Percentiles rank a stretch among this genome's conserved stretches.
Conservation (phyloP, 1,140 invertebrate genomes). For the Acromyrmex echinatior region DNA sequence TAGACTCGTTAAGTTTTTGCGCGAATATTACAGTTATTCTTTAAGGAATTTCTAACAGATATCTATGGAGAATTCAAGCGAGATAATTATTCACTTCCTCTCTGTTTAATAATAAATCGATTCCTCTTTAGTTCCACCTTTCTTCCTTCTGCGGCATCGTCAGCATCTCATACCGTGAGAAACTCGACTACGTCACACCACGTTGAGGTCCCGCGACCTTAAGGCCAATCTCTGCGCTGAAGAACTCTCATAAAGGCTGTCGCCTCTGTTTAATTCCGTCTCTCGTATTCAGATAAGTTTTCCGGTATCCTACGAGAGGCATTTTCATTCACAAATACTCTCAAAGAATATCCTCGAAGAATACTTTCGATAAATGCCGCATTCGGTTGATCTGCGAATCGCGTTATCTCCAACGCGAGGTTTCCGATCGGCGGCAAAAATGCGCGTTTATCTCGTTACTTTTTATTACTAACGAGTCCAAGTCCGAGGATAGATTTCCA, state of each 20-base stretch:
- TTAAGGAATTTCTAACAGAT: conserved; percentile 2
- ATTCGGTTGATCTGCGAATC: neutral
- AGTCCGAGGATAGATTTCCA: conserved; percentile 1
- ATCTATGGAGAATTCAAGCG: neutral
- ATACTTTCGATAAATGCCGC: neutral
- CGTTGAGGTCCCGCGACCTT: conserved; percentile 26
- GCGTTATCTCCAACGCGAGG: conserved; percentile 6
- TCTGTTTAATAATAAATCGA: conserved; percentile 39
- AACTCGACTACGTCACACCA: conserved; percentile 36
- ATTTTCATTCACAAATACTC: neutral
- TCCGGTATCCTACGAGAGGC: conserved; percentile 16
- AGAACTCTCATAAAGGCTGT: neutral
- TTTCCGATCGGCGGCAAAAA: conserved; percentile 19
- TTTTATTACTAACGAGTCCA: conserved; percentile 26
- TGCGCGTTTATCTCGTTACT: conserved; percentile 21
- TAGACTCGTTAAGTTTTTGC: neutral
- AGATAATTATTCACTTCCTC: conserved; percentile 24
- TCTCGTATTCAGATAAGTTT: conserved; percentile 9
- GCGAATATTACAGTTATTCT: neutral
- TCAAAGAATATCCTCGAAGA: conserved; percentile 1
- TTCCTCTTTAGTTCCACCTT: conserved; percentile 26
- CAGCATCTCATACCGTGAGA: conserved; percentile 41
- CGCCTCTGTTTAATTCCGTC: conserved; percentile 11
- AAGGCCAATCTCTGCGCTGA: neutral
- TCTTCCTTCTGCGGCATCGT: neutral